phyloP scores from a whole-genome alignment of 2,797 vertebrate species.

The Peromyscus attwateri region DNA sequence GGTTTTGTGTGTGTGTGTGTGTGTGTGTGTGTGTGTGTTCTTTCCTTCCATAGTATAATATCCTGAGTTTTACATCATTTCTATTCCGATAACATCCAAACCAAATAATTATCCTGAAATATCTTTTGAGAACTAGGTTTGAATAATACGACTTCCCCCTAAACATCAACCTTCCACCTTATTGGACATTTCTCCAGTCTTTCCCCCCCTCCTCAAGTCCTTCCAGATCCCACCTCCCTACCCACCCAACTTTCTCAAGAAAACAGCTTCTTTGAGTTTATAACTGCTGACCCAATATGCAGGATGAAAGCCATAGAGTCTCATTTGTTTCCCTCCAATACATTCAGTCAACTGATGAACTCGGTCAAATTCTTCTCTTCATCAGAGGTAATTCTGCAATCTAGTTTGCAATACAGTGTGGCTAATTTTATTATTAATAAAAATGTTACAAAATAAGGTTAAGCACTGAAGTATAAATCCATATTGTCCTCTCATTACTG shows the following conservation, averaged over 20 bases:
- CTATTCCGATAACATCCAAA: constrained; percentile 4
- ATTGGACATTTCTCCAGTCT: neutral
- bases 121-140: neutral
- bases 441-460: constrained; percentile 14
- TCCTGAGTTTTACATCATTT: constrained; percentile 15
- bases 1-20: neutral
- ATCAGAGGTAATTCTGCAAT: neutral
- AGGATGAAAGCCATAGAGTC: neutral
- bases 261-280: neutral
- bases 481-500: neutral
- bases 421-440: constrained; percentile 40
- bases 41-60: constrained; percentile 5
- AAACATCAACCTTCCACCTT: neutral
- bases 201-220: neutral
- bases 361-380: neutral
- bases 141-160: neutral
- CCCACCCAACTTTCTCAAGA: neutral
- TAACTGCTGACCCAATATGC: neutral
- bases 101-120: neutral
- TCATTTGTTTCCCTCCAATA: neutral
- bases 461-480: constrained; percentile 28
- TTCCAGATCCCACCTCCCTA: neutral
- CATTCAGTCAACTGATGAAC: neutral
- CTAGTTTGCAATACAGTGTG: neutral
- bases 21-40: neutral